Evolutionary conservation across 2,113 vertebrate species (phyloP).

Genomic region (Callipepla squamata): DNA sequence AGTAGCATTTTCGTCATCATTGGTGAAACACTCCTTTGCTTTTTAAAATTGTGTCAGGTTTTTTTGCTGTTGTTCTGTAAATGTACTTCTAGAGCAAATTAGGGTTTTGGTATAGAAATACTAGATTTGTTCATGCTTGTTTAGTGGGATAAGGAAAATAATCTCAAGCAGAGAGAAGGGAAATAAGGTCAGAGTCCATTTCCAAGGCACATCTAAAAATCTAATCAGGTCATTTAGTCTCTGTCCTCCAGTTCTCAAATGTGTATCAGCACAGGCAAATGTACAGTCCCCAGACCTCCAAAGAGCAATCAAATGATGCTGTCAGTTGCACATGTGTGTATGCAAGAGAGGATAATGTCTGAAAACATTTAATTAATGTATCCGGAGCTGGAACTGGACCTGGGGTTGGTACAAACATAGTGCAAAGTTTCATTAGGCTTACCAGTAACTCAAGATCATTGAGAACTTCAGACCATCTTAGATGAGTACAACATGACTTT

Average conservation of each 20-base stretch:
- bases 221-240: conserved; percentile 20
- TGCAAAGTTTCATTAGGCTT: background rate
- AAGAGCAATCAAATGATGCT: background rate
- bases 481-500: background rate
- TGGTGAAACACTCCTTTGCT: background rate
- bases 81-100: background rate
- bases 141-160: conserved; percentile 7
- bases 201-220: conserved; percentile 30
- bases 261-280: background rate
- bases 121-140: background rate
- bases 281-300: background rate
- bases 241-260: conserved; percentile 22
- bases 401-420: background rate
- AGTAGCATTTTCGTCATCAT: background rate
- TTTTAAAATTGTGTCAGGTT: background rate
- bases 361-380: conserved; percentile 1
- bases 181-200: conserved; percentile 31
- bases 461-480: background rate
- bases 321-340: background rate
- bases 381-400: conserved; percentile 19
- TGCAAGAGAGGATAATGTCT: background rate
- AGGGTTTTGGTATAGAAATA: background rate
- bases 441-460: background rate
- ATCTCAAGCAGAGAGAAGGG: background rate
- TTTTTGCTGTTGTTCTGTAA: background rate